These are phyloP conservation scores for Bufo bufo DNA, from an alignment of 2,113 vertebrate species.

Conservation along the genomic window DNA sequence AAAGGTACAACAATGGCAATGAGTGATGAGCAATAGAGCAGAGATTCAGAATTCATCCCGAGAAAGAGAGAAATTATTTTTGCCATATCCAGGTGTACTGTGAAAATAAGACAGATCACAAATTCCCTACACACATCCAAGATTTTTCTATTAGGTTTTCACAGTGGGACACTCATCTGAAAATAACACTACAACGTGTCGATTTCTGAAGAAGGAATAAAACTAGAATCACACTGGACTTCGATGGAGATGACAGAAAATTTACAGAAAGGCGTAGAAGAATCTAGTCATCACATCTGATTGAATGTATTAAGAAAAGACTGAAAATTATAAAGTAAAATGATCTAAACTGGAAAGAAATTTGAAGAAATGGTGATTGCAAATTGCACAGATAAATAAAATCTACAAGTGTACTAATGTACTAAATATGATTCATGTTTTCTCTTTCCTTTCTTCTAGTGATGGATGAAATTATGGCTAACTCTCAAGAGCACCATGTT, in stretches of 20 bases:
- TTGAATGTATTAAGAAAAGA: background rate
- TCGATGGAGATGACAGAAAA: background rate
- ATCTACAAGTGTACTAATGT: background rate
- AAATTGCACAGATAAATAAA: background rate
- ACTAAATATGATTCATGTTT: background rate
- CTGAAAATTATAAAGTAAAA: background rate
- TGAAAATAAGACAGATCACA: background rate
- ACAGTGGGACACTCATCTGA: background rate
- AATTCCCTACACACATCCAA: background rate
- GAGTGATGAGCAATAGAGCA: no score
- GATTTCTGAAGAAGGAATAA: background rate
- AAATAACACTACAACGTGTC: background rate
- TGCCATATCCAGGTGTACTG: background rate
- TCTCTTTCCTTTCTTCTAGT: background rate
- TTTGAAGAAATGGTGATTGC: background rate
- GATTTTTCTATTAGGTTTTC: constrained; percentile 25
- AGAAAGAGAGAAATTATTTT: background rate
- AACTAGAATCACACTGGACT: background rate
- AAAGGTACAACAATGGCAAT: no score
- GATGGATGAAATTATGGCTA: background rate
- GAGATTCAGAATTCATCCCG: background rate
- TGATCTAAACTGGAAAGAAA: background rate
- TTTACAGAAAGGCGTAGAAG: background rate
- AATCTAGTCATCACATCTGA: background rate
- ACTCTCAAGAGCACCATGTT: background rate